phyloP scores from a whole-genome alignment of 2,113 vertebrate genomes.

The Otis tarda region DNA sequence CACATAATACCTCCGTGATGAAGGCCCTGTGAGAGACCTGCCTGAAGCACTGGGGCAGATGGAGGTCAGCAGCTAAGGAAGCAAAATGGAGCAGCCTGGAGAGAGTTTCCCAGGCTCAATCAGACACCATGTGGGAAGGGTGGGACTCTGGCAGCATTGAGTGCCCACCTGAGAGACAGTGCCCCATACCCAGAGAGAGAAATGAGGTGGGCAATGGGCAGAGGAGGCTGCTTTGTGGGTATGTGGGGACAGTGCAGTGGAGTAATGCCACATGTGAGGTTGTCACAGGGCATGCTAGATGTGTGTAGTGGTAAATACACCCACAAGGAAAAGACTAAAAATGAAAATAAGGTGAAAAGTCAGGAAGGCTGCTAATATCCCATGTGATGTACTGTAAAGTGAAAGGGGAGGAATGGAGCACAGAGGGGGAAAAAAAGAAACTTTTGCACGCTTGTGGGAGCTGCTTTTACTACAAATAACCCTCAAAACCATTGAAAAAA shows the following conservation, averaged over 20 bases:
- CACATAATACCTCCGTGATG: background rate
- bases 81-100: background rate
- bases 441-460: background rate
- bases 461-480: background rate
- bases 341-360: background rate
- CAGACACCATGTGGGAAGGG: background rate
- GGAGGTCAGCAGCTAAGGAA: background rate
- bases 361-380: background rate
- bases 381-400: background rate
- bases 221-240: background rate
- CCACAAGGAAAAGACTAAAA: background rate
- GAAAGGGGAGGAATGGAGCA: background rate
- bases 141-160: background rate
- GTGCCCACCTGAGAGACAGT: background rate
- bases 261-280: fast-evolving
- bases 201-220: background rate
- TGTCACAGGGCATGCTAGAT: background rate
- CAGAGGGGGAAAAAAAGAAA: background rate
- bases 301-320: background rate
- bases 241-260: background rate
- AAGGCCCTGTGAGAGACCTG: background rate
- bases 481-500: background rate
- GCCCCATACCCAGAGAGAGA: background rate
- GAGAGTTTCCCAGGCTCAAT: background rate
- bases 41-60: background rate